Evolutionary conservation across 2,113 vertebrate species (phyloP).

Genomic region (Tupaia tana): DNA sequence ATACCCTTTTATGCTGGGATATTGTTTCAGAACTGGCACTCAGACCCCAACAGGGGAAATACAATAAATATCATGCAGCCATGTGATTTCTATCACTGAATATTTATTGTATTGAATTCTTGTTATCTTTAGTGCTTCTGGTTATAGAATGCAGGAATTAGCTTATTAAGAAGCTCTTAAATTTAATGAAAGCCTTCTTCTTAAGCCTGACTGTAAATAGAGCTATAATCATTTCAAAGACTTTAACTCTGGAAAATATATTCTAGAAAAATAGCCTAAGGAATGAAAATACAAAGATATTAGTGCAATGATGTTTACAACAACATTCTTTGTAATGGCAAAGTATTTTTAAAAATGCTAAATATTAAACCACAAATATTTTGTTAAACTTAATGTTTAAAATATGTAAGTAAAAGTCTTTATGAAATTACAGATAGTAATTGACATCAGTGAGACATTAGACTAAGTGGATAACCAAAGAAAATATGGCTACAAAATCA

Average conservation of each 20-base stretch:
- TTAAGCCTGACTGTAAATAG: not conserved
- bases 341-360: not conserved
- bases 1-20: not conserved
- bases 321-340: not conserved
- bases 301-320: not conserved
- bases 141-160: not conserved
- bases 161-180: not conserved
- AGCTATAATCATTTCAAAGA: not conserved
- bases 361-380: not conserved
- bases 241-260: not conserved
- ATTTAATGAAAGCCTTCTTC: not conserved
- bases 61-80: not conserved
- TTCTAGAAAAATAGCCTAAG: not conserved
- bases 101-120: not conserved
- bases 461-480: not conserved
- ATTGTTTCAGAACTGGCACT: conserved; percentile 31
- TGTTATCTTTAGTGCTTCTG: conserved; percentile 13
- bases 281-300: not conserved
- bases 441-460: not conserved
- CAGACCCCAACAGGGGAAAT: not conserved
- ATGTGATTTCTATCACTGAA: not conserved
- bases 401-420: not conserved
- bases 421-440: not conserved
- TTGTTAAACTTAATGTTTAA: not conserved
- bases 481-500: not conserved